These are phyloP conservation scores for Microctenopoma stevenorrisi DNA, from an alignment of 2,797 vertebrate species.

Conservation along the genomic window DNA sequence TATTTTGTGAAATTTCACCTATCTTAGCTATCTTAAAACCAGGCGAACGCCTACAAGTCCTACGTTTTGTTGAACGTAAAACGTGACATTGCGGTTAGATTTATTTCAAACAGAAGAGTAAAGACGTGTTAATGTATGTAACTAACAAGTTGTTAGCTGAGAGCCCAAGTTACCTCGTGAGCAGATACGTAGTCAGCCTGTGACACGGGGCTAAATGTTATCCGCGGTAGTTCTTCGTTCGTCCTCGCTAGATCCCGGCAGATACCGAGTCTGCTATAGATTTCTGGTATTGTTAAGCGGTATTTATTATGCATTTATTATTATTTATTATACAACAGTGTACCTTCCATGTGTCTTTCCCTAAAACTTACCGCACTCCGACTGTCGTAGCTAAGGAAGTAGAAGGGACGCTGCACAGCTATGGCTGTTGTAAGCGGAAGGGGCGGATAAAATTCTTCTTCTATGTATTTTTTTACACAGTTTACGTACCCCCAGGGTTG, in stretches of 20 bases:
- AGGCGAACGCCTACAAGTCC: not conserved
- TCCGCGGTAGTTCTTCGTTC: not conserved
- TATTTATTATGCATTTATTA: no score
- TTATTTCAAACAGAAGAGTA: not conserved
- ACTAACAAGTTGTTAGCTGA: not conserved
- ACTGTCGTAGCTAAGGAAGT: slow-evolving; percentile 19
- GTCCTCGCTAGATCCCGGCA: not conserved
- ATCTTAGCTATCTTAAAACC: not conserved
- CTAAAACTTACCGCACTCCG: not conserved
- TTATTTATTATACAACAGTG: no score
- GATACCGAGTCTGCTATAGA: no score
- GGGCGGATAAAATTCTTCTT: slow-evolving; percentile 29
- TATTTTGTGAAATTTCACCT: not conserved
- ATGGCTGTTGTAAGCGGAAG: slow-evolving; percentile 39
- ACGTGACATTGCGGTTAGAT: no score
- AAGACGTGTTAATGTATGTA: not conserved
- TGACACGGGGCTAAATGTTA: not conserved
- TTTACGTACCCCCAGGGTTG: no score
- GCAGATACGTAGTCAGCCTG: not conserved
- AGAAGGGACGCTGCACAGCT: accelerated
- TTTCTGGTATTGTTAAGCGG: accelerated
- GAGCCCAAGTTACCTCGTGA: slow-evolving; percentile 13
- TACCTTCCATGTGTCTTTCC: not conserved
- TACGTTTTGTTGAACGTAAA: no score
- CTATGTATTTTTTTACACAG: no score